phyloP scores from a whole-genome alignment of 2,888 invertebrate genomes.

The Drosophila sordidapex region DNA sequence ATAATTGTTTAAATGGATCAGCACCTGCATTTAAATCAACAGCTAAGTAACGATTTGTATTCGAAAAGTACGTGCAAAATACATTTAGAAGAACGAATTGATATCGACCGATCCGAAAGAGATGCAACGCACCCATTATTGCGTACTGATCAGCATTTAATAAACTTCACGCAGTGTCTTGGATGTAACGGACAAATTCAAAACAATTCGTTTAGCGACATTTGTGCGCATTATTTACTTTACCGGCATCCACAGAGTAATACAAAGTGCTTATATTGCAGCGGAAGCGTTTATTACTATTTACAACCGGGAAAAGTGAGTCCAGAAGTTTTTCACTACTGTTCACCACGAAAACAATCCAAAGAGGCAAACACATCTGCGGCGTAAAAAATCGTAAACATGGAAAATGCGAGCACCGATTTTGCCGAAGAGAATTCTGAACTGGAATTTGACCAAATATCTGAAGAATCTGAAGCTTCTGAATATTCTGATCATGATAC shows the following conservation, averaged over 20 bases:
- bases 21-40: not conserved
- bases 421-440: constrained; percentile 9
- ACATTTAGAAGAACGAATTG: constrained; percentile 1
- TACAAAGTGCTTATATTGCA: constrained; percentile 80
- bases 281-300: constrained; percentile 79
- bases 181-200: constrained; percentile 73
- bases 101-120: constrained; percentile 72
- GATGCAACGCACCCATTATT: constrained; percentile 82
- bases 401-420: constrained; percentile 58
- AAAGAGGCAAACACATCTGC: constrained; percentile 7
- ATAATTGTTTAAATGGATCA: constrained; percentile 31
- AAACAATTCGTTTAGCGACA: constrained; percentile 69
- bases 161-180: constrained; percentile 71
- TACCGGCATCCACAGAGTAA: constrained; percentile 57
- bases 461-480: constrained; percentile 76
- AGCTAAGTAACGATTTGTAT: not conserved
- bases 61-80: constrained; percentile 7
- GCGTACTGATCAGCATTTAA: constrained; percentile 67
- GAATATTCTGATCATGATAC: constrained; percentile 79
- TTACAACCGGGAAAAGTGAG: constrained; percentile 30
- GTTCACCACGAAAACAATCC: constrained; percentile 73
- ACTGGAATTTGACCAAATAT: constrained; percentile 20
- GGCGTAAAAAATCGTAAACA: constrained; percentile 8
- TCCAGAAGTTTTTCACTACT: constrained; percentile 78
- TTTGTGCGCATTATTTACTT: constrained; percentile 80